A percentile compares a stretch with the other conserved stretches of the same genome.
These are phyloP conservation scores for Talpa occidentalis DNA, from an alignment of 2,113 vertebrate species.

Conservation along the genomic window DNA sequence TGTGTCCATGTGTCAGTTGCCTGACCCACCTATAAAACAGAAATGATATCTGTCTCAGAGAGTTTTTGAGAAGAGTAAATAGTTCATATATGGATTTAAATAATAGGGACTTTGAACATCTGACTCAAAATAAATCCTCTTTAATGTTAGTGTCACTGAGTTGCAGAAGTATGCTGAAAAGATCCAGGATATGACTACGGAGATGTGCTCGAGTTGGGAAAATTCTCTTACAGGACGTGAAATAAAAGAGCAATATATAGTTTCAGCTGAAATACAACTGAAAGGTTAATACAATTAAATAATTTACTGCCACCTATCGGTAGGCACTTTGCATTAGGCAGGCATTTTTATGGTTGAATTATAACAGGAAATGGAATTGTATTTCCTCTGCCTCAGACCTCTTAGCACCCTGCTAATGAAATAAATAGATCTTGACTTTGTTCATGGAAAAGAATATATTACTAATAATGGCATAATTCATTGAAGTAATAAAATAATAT, in stretches of 20 bases:
- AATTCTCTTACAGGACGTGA: constrained; percentile 1
- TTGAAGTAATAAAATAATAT: constrained; percentile 3
- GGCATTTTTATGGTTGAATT: neutral
- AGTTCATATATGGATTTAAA: neutral
- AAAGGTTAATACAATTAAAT: constrained; percentile 38
- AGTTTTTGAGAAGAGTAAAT: neutral
- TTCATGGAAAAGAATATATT: constrained; percentile 20
- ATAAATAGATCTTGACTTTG: constrained; percentile 8
- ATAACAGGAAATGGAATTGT: neutral
- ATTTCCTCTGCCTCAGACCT: neutral
- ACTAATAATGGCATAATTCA: constrained; percentile 15
- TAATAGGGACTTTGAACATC: neutral
- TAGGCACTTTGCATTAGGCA: neutral
- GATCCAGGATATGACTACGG: neutral
- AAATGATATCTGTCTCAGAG: neutral
- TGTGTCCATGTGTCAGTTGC: neutral
- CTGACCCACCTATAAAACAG: constrained; percentile 72
- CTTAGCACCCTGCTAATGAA: constrained; percentile 5
- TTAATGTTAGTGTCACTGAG: neutral
- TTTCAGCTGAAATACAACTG: constrained; percentile 17
- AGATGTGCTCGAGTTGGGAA: neutral
- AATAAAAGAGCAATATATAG: neutral
- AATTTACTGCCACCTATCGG: neutral
- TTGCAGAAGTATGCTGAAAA: neutral
- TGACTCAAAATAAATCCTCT: neutral